Evolutionary conservation across 1,140 invertebrate genomes (phyloP).

Genomic region (Limonius californicus): DNA sequence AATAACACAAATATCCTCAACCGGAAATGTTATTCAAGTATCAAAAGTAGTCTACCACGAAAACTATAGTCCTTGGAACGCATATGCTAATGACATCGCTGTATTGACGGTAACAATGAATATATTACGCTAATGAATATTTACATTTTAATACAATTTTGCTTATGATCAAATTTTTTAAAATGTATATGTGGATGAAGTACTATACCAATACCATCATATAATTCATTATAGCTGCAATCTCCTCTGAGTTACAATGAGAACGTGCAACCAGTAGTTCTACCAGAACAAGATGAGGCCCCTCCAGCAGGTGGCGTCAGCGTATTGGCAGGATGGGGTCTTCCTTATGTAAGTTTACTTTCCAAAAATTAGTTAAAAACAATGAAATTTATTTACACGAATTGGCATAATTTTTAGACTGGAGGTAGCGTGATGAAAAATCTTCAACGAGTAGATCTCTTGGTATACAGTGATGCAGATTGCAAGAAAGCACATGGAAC

Average conservation of each 20-base stretch:
- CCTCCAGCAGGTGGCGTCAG: background rate
- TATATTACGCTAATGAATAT: background rate
- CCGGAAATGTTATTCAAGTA: background rate
- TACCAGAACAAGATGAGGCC: background rate
- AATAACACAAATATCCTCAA: background rate
- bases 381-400: background rate
- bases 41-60: background rate
- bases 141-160: too few species aligned
- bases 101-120: background rate
- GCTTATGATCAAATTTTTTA: background rate
- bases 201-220: background rate
- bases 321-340: slow-evolving; percentile 19
- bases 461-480: slow-evolving; percentile 42
- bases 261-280: background rate
- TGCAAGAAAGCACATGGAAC: slow-evolving; percentile 39
- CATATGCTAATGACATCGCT: background rate
- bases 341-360: slow-evolving; percentile 18
- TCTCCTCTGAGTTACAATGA: background rate
- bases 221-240: background rate
- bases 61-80: background rate
- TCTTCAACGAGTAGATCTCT: slow-evolving; percentile 44
- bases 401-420: slow-evolving; percentile 32
- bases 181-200: too few species aligned
- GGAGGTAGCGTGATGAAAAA: slow-evolving; percentile 39
- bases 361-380: too few species aligned